These are phyloP conservation scores for Corticium candelabrum DNA, from an alignment of 37 sponge, comb jelly and placozoan species.

Conservation along the genomic window DNA sequence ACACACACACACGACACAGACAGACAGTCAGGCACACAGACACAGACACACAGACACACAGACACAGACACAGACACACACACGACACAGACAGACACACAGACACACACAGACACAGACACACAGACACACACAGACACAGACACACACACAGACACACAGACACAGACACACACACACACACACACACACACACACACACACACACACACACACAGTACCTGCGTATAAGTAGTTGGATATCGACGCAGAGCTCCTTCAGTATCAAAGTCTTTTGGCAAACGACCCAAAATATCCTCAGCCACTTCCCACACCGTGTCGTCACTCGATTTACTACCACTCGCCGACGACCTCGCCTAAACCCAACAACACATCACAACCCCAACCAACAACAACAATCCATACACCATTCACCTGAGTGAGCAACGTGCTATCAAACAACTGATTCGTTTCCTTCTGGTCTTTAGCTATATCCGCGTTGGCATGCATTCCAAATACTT, in stretches of 20 bases:
- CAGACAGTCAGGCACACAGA: background rate
- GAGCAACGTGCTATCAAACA: constrained; percentile 93
- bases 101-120: background rate
- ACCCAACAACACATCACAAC: background rate
- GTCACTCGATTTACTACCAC: constrained; percentile 89
- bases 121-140: background rate
- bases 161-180: background rate
- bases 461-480: constrained; percentile 99
- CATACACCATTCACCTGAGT: constrained; percentile 54
- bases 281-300: constrained; percentile 83
- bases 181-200: background rate
- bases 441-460: constrained; percentile 89
- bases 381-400: background rate
- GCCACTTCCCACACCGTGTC: constrained; percentile 88
- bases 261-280: constrained; percentile 90
- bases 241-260: constrained; percentile 91
- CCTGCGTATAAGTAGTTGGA: constrained; percentile 96
- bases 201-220: constrained; percentile 2
- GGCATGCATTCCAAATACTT: constrained; percentile 98
- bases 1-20: background rate
- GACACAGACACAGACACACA: background rate
- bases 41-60: background rate
- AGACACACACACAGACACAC: background rate
- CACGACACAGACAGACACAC: background rate
- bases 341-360: constrained; percentile 14